Percentiles rank a stretch among this genome's conserved stretches.
Conservation (phyloP, 2,797 vertebrate genomes). For the Sylvilagus floridanus region DNA sequence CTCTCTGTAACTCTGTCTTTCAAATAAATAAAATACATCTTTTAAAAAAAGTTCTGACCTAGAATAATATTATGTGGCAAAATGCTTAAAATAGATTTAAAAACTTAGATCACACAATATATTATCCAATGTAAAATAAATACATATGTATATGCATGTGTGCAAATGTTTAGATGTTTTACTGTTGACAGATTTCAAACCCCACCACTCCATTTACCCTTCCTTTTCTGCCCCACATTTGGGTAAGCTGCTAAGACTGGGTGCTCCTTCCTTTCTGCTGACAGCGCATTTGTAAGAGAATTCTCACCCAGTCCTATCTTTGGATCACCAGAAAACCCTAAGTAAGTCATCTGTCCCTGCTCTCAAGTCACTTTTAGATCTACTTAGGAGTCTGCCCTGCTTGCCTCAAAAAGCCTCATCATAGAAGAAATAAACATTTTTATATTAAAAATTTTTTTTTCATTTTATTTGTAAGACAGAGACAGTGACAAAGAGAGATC, state of each 20-base stretch:
- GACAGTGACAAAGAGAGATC: too few relatives aligned
- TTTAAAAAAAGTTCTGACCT: neutral
- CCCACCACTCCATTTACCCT: neutral
- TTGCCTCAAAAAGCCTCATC: neutral
- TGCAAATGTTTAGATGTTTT: neutral
- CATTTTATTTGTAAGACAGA: too few relatives aligned
- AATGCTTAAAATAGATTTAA: neutral
- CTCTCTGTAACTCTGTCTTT: too few relatives aligned
- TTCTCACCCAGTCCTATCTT: neutral
- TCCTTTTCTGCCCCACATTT: neutral
- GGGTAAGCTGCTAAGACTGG: neutral
- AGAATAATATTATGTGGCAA: neutral
- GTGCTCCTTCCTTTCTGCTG: neutral
- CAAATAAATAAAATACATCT: too few relatives aligned
- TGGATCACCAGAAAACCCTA: neutral
- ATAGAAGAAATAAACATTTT: neutral
- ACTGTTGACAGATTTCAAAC: neutral
- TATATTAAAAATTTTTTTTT: neutral
- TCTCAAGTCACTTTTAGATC: neutral
- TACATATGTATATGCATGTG: neutral
- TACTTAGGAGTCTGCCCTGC: neutral
- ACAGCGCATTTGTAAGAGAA: neutral
- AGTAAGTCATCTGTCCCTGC: neutral
- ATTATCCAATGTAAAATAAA: neutral
- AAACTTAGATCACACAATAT: neutral